Conservation (phyloP, 2,113 vertebrate genomes). For the Istiophorus platypterus region DNA sequence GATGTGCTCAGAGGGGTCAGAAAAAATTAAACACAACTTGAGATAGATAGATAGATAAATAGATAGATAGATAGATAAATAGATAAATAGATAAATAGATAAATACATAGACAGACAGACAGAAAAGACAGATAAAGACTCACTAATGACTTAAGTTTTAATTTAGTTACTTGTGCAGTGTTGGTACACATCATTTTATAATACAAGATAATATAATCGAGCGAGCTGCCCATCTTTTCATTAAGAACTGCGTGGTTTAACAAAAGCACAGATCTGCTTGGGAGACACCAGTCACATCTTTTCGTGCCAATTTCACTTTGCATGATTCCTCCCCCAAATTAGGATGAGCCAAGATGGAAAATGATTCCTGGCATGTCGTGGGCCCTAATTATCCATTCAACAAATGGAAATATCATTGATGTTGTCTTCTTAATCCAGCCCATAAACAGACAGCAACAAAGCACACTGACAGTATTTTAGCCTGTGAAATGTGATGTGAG, state of each 20-base stretch:
- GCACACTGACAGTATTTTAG: conserved; percentile 72
- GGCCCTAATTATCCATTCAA: conserved; percentile 86
- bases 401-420: conserved; percentile 84
- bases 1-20: conserved; percentile 28
- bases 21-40: conserved; percentile 28
- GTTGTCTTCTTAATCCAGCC: conserved; percentile 78
- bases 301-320: conserved; percentile 85
- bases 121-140: no score
- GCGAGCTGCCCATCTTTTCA: conserved; percentile 66
- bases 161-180: conserved; percentile 14
- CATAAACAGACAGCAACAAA: conserved; percentile 64
- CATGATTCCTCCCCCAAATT: conserved; percentile 86
- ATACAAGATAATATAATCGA: conserved; percentile 65
- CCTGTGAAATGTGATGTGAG: conserved; percentile 33
- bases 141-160: conserved; percentile 17
- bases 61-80: conserved; percentile 27
- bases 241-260: conserved; percentile 69
- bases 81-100: conserved; percentile 40
- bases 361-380: conserved; percentile 86
- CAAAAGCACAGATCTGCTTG: conserved; percentile 66
- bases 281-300: conserved; percentile 76
- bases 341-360: conserved; percentile 84
- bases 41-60: conserved; percentile 37
- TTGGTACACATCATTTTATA: conserved; percentile 37
- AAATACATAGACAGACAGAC: conserved; percentile 14